Evolutionary conservation across 2,888 invertebrate species (phyloP).

Genomic region (Cephonodes hylas): DNA sequence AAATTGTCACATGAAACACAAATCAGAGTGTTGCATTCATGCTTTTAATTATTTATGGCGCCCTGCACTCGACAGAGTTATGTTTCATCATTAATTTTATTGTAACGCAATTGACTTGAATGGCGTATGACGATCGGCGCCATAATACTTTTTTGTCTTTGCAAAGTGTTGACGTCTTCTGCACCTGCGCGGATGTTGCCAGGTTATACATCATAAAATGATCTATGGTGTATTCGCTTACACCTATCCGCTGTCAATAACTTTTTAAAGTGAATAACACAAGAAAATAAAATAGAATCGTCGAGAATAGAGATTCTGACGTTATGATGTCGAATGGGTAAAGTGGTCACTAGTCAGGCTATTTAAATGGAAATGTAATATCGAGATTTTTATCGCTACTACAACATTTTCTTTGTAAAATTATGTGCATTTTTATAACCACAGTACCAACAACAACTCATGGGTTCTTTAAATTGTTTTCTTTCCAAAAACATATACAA

Average conservation of each 20-base stretch:
- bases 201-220: slow-evolving; percentile 59
- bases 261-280: slow-evolving; percentile 33
- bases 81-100: slow-evolving; percentile 63
- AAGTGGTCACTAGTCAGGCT: neutral
- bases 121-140: slow-evolving; percentile 48
- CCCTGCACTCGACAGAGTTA: slow-evolving; percentile 47
- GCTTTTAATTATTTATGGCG: slow-evolving; percentile 40
- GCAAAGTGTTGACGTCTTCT: slow-evolving; percentile 37
- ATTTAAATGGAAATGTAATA: neutral
- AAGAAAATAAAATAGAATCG: slow-evolving; percentile 24
- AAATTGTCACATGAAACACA: slow-evolving; percentile 8
- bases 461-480: neutral
- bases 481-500: too few species aligned
- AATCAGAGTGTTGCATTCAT: slow-evolving; percentile 30
- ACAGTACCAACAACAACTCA: too few species aligned
- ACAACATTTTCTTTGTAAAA: neutral
- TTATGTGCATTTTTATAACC: neutral
- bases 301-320: slow-evolving; percentile 12
- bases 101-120: slow-evolving; percentile 69
- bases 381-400: neutral
- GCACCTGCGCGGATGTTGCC: slow-evolving; percentile 62
- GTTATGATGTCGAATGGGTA: slow-evolving; percentile 10
- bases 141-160: slow-evolving; percentile 34
- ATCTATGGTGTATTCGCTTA: slow-evolving; percentile 45
- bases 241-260: slow-evolving; percentile 28